These are phyloP conservation scores for Mustelus asterias DNA, from an alignment of 2,113 vertebrate genomes.

Conservation along the genomic window DNA sequence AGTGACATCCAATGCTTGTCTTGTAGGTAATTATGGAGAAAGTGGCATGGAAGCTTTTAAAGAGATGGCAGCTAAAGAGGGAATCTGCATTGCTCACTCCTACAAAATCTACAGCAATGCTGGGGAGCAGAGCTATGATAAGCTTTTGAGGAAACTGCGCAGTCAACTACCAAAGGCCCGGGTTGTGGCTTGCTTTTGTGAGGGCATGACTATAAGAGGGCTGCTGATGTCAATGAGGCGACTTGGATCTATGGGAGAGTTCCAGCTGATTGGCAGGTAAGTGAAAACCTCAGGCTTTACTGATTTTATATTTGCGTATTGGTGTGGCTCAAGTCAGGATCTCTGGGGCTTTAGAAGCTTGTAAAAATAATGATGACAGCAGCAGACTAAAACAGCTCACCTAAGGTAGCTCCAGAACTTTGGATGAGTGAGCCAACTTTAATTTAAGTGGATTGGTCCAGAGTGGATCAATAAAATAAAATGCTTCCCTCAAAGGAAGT, in stretches of 20 bases:
- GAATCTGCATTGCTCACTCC: conserved; percentile 95
- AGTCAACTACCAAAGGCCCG: conserved; percentile 88
- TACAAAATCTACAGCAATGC: conserved; percentile 99
- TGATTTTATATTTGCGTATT: neutral
- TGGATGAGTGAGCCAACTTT: neutral
- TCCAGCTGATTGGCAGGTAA: conserved; percentile 92
- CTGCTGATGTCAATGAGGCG: conserved; percentile 96
- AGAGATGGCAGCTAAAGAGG: conserved; percentile 92
- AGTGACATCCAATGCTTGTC: neutral
- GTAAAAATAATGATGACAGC: neutral
- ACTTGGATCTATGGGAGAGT: conserved; percentile 79
- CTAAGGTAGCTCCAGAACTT: neutral
- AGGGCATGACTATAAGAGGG: conserved; percentile 94
- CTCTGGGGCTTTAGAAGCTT: neutral
- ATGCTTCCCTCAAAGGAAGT: neutral
- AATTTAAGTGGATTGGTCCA: neutral
- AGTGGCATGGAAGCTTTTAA: conserved; percentile 99
- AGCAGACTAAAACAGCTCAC: neutral
- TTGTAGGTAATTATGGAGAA: conserved; percentile 91
- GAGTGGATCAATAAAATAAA: neutral
- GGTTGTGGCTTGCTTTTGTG: conserved; percentile 95
- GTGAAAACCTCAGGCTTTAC: conserved; percentile 45
- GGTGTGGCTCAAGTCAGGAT: neutral
- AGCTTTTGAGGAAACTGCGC: conserved; percentile 76
- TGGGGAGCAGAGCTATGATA: conserved; percentile 89